Percentiles rank a stretch among this genome's conserved stretches.
Evolutionary conservation across 2,888 invertebrate species (phyloP).

Genomic region (Zygaena filipendulae): DNA sequence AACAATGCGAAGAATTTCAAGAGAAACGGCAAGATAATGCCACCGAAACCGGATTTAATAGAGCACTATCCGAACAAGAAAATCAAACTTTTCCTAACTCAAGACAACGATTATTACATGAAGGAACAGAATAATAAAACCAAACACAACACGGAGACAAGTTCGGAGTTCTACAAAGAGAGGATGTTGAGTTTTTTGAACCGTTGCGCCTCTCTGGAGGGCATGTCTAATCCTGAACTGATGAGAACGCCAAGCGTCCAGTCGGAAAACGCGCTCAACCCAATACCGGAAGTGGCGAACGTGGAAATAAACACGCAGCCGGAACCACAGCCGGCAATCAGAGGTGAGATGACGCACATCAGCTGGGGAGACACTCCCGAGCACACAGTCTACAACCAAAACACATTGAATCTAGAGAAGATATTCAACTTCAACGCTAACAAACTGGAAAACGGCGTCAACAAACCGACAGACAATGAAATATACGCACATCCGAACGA

Average conservation of each 20-base stretch:
- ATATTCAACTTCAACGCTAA: slow-evolving; percentile 40
- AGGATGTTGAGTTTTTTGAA: slow-evolving; percentile 56
- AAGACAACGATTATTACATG: slow-evolving; percentile 50
- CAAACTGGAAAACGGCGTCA: slow-evolving; percentile 22
- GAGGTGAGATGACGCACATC: slow-evolving; percentile 31
- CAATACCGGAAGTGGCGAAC: slow-evolving; percentile 33
- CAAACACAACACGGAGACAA: slow-evolving; percentile 50
- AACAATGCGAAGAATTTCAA: slow-evolving; percentile 48
- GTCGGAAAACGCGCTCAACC: slow-evolving; percentile 38
- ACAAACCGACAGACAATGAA: slow-evolving; percentile 21
- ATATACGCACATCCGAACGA: slow-evolving; percentile 14
- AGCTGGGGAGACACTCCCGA: slow-evolving; percentile 57
- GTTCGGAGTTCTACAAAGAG: slow-evolving; percentile 56
- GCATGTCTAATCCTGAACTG: slow-evolving; percentile 38
- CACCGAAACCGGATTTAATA: slow-evolving; percentile 62
- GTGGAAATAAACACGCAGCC: slow-evolving; percentile 23
- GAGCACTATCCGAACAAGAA: slow-evolving; percentile 65
- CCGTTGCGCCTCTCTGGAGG: slow-evolving; percentile 45
- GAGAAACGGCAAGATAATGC: slow-evolving; percentile 43
- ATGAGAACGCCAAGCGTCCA: slow-evolving; percentile 35
- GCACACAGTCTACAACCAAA: slow-evolving; percentile 55
- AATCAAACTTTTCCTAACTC: slow-evolving; percentile 59
- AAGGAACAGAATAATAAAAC: slow-evolving; percentile 55
- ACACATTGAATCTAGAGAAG: slow-evolving; percentile 51
- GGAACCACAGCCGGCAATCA: slow-evolving; percentile 12